phyloP scores from a whole-genome alignment of 35 echinoderm and acorn worm species.

The Amphiura filiformis region DNA sequence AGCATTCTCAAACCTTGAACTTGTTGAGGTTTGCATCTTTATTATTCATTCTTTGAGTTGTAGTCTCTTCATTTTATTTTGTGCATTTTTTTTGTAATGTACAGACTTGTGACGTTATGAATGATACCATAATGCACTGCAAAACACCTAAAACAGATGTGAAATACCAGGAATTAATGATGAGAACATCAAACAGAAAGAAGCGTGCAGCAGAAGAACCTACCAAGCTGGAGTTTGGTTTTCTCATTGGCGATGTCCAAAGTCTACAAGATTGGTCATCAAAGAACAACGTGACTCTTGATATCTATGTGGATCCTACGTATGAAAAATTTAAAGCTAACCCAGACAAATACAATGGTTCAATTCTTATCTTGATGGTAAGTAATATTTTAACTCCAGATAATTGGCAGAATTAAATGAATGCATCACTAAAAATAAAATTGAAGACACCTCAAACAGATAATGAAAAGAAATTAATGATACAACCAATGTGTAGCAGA shows the following conservation, averaged over 20 bases:
- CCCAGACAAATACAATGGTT: background rate
- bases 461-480: too few species aligned
- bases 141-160: background rate
- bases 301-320: background rate
- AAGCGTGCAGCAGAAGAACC: background rate
- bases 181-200: background rate
- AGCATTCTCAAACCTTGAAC: too few species aligned
- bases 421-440: too few species aligned
- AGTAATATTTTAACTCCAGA: background rate
- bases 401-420: too few species aligned
- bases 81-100: too few species aligned
- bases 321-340: background rate
- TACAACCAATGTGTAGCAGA: too few species aligned
- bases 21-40: too few species aligned
- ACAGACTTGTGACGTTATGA: too few species aligned
- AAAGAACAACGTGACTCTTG: background rate
- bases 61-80: too few species aligned
- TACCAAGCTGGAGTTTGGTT: background rate
- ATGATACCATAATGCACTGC: background rate
- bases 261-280: background rate
- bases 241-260: background rate
- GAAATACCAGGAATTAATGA: background rate
- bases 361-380: background rate
- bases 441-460: too few species aligned
- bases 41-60: too few species aligned